Conservation (phyloP, 2,113 vertebrate species). For the Colossoma macropomum region DNA sequence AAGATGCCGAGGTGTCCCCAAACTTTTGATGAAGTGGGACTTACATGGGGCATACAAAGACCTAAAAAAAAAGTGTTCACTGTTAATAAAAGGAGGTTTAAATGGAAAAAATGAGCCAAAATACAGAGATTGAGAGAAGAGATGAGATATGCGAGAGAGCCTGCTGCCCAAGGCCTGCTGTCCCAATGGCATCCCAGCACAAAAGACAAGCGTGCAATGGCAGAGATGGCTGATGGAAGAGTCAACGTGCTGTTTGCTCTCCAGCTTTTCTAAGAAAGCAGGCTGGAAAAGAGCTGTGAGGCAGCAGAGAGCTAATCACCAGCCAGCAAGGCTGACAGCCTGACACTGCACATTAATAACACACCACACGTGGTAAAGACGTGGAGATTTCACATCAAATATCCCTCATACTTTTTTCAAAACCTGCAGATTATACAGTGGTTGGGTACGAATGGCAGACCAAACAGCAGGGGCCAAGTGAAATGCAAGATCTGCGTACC, state of each 20-base stretch:
- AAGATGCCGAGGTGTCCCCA: not conserved
- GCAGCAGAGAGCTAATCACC: not conserved
- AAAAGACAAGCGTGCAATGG: not conserved
- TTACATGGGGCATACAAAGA: too few relatives aligned
- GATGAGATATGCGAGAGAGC: not conserved
- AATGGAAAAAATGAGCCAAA: too few relatives aligned
- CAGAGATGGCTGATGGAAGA: not conserved
- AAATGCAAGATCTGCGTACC: too few relatives aligned
- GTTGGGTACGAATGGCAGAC: too few relatives aligned
- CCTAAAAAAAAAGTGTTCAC: too few relatives aligned
- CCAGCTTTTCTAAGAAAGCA: not conserved
- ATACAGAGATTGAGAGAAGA: too few relatives aligned
- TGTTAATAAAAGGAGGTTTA: too few relatives aligned
- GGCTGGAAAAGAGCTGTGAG: not conserved
- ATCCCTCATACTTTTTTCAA: not conserved
- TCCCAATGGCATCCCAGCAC: not conserved
- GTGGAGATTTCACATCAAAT: not conserved
- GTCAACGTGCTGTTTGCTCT: not conserved
- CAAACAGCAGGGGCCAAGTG: too few relatives aligned
- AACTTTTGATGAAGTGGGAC: not conserved
- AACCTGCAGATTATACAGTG: not conserved
- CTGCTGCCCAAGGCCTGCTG: not conserved
- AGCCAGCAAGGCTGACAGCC: conserved; percentile 1
- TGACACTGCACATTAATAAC: not conserved
- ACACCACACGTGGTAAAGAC: not conserved